Percentiles rank a stretch among this genome's conserved stretches.
phyloP scores from a whole-genome alignment of 2,113 vertebrate species.

The Charina bottae region DNA sequence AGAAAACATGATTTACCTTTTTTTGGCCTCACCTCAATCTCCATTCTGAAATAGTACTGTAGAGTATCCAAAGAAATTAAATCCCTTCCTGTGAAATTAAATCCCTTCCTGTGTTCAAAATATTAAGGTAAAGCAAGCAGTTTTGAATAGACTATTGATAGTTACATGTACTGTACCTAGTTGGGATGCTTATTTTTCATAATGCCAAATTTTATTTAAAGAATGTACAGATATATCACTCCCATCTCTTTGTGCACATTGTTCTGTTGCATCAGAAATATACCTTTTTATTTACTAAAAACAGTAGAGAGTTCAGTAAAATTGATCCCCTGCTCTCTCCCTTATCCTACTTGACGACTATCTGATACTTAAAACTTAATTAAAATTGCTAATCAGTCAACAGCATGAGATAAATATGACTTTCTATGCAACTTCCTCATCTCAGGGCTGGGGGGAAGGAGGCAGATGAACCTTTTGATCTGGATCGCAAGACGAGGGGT shows the following conservation, averaged over 20 bases:
- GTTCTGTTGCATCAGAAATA: background rate
- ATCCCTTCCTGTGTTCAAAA: background rate
- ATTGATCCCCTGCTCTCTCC: too few relatives aligned
- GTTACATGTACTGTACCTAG: background rate
- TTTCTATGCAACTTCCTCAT: background rate
- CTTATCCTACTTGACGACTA: background rate
- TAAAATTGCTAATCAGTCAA: background rate
- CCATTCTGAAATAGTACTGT: slow-evolving; percentile 12
- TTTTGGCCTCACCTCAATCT: background rate
- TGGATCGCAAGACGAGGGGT: background rate
- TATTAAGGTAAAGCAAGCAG: background rate
- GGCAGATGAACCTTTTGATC: background rate
- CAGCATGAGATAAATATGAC: background rate
- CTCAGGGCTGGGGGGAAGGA: background rate
- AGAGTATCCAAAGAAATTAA: background rate
- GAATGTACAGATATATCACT: background rate
- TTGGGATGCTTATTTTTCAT: background rate
- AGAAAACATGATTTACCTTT: background rate
- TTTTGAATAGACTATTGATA: background rate
- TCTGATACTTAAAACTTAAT: background rate
- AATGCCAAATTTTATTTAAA: background rate
- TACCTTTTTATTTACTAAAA: background rate
- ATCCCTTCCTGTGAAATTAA: background rate
- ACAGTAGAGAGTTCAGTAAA: background rate
- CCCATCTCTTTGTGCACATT: background rate